Evolutionary conservation across 1,140 invertebrate genomes (phyloP).

Genomic region (Cherax quadricarinatus): DNA sequence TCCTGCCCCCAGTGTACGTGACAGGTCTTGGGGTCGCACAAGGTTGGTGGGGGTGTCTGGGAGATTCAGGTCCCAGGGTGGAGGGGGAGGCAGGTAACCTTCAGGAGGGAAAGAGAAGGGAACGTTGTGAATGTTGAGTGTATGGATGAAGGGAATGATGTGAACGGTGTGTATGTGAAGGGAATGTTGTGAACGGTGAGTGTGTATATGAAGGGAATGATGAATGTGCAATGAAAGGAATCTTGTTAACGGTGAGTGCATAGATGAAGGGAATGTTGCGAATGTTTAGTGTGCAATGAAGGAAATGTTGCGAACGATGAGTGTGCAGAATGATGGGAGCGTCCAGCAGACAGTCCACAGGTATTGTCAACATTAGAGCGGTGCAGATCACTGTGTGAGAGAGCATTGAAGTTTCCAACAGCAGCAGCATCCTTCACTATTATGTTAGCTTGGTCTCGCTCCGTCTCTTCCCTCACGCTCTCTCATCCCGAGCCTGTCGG

Average conservation of each 20-base stretch:
- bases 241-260: not conserved
- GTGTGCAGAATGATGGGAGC: not conserved
- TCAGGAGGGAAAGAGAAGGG: not conserved
- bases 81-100: not conserved
- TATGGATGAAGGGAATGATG: not conserved
- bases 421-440: not conserved
- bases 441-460: too few species aligned
- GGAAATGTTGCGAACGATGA: not conserved
- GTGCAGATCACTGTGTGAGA: not conserved
- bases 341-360: too few species aligned
- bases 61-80: not conserved
- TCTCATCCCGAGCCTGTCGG: too few species aligned
- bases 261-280: not conserved
- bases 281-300: too few species aligned
- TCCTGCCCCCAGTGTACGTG: not conserved
- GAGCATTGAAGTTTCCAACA: constrained; percentile 3
- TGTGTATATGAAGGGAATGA: not conserved
- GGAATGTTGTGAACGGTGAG: not conserved
- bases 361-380: too few species aligned
- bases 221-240: not conserved
- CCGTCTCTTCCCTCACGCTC: not conserved
- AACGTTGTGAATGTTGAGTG: not conserved
- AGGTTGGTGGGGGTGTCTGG: not conserved
- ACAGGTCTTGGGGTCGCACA: not conserved
- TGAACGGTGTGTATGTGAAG: not conserved